These are phyloP conservation scores for Natator depressus DNA, from an alignment of 2,113 vertebrate species.

Conservation along the genomic window DNA sequence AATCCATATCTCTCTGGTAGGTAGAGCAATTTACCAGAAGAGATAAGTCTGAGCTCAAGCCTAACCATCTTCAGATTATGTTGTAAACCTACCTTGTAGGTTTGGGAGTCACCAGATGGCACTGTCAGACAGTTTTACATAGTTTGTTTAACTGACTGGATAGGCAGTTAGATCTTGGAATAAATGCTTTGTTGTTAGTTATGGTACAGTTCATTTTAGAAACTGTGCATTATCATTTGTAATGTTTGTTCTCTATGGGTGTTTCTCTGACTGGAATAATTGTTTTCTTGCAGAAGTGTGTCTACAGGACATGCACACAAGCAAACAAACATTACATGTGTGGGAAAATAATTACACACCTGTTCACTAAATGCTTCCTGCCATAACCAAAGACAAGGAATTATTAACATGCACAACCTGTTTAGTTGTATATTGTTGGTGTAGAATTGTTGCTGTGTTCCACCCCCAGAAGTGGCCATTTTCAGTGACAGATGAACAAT, in stretches of 20 bases:
- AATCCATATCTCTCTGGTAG: background rate
- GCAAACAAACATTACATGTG: constrained; percentile 49
- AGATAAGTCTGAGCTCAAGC: background rate
- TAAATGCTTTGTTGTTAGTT: background rate
- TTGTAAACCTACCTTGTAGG: background rate
- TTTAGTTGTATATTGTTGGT: background rate
- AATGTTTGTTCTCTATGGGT: background rate
- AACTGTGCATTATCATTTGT: constrained; percentile 42
- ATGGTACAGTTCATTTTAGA: constrained; percentile 6
- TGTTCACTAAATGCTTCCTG: constrained; percentile 37
- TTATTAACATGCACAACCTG: constrained; percentile 43
- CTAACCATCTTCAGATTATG: background rate
- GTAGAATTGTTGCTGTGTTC: background rate
- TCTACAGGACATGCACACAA: background rate
- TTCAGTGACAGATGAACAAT: background rate
- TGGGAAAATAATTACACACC: constrained; percentile 61
- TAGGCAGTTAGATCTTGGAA: background rate
- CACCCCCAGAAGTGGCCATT: background rate
- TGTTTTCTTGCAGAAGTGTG: constrained; percentile 32
- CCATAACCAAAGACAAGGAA: constrained; percentile 55
- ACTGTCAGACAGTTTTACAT: background rate
- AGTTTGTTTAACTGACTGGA: background rate
- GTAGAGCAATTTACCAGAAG: background rate
- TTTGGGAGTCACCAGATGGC: background rate
- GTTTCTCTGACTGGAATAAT: background rate